These are phyloP conservation scores for Torymus tubicola DNA, from an alignment of 2,888 invertebrate species.

Conservation along the genomic window DNA sequence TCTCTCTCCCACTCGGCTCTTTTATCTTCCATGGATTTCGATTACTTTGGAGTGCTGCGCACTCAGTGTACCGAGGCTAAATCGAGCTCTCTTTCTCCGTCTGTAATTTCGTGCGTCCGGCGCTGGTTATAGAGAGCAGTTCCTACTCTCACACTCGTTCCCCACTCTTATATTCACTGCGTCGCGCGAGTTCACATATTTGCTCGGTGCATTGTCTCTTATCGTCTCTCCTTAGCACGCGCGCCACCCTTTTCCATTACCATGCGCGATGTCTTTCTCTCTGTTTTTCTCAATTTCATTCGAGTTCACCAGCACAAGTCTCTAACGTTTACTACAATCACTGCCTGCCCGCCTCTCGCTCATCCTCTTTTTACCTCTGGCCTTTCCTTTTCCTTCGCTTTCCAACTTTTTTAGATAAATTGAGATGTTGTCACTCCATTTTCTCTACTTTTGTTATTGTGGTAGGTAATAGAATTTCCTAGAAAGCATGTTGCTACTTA, in stretches of 20 bases:
- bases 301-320: too few relatives aligned
- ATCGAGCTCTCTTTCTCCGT: constrained; percentile 61
- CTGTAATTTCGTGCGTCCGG: background rate
- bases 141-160: too few relatives aligned
- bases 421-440: too few relatives aligned
- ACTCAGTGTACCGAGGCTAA: constrained; percentile 62
- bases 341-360: background rate
- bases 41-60: constrained; percentile 67
- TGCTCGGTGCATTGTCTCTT: constrained; percentile 32
- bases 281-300: constrained; percentile 36
- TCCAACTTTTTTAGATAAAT: too few relatives aligned
- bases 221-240: constrained; percentile 29
- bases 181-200: constrained; percentile 44
- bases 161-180: background rate
- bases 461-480: too few relatives aligned
- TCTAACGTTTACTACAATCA: too few relatives aligned
- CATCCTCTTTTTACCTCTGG: constrained; percentile 28
- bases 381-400: too few relatives aligned
- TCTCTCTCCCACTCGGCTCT: constrained; percentile 9
- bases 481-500: too few relatives aligned
- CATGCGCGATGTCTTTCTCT: background rate
- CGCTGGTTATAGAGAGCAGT: too few relatives aligned
- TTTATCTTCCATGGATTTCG: constrained; percentile 65
- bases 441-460: too few relatives aligned
- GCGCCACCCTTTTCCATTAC: constrained; percentile 36